Evolutionary conservation across 2,113 vertebrate species (phyloP), one percentile per base, ranked within the genome.

Genomic region (Regulus satrapa): DNA sequence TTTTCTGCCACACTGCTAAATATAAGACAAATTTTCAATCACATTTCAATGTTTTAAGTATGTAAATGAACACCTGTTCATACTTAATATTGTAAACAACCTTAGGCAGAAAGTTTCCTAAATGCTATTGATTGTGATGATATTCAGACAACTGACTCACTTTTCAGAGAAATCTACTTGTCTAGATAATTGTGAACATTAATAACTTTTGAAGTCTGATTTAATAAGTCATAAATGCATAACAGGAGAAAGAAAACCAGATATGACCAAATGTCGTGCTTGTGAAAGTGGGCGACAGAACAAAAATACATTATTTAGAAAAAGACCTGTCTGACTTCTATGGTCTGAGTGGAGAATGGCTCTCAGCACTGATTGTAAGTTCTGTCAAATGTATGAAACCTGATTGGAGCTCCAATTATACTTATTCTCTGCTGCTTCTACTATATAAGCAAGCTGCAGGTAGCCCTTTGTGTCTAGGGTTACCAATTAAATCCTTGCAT

Each of bases 401-500:
- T 86, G 56, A 85, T 45, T 89, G n/a, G 31, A 52, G 8, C 36
- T 55, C 36, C 43, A 79, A 28, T 82, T 82, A 87, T 80, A 93
- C 91, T 91, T 82, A 36, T 43, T 64, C 5, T 82, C 51, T 94
- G 36, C n/a, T 89, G n/a, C 28, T 91, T 89, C 58, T 55, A 5
- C 23, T 73, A 2, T 59, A 51, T 64, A 80, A 79, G 54, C 68
- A 92, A 78, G 49, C 62, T 77, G 26, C 62, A 81, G 77, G 72
- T 77, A 95, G 66, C 41, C 40, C 34, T 86, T 88, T 58, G 51
- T 64, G 45, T 88, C 46, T 88, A 46, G 82, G 76, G 75, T 61
- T 93, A 45, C 75, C 76, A 89, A 23, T 97, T 89, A 94, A 92
- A 89, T 94, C 55, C 21, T 75, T 73, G 34, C 34, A 29, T 79